Percentiles rank a stretch among this genome's conserved stretches.
These are phyloP conservation scores for Hedychridium roseum DNA, from an alignment of 2,888 invertebrate genomes.

Conservation along the genomic window DNA sequence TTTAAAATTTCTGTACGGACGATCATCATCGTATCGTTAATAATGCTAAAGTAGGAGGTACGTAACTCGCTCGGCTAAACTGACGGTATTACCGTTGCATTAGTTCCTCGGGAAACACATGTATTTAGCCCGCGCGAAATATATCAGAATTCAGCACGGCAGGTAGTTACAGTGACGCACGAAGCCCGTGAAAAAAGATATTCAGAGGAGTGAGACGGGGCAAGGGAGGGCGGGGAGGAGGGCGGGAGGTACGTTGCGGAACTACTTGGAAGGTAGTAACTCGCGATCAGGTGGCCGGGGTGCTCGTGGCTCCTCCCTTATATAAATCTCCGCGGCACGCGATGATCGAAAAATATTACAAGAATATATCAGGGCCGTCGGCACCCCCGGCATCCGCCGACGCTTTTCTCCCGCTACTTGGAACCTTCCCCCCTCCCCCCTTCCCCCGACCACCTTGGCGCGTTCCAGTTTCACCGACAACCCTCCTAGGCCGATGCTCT, in stretches of 20 bases:
- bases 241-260: not conserved
- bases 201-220: too few species aligned
- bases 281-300: constrained; percentile 59
- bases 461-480: constrained; percentile 14
- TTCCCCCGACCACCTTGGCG: constrained; percentile 15
- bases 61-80: too few species aligned
- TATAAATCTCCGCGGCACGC: constrained; percentile 63
- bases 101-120: too few species aligned
- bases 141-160: too few species aligned
- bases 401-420: constrained; percentile 24
- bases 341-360: constrained; percentile 65
- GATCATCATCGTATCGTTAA: too few species aligned
- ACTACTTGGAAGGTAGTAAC: constrained; percentile 46
- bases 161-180: too few species aligned
- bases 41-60: too few species aligned
- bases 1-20: too few species aligned
- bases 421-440: constrained; percentile 20
- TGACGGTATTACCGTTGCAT: too few species aligned
- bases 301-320: constrained; percentile 37
- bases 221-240: not conserved
- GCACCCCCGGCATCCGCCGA: constrained; percentile 39
- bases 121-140: too few species aligned
- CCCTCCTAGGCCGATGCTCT: constrained; percentile 16
- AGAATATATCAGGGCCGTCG: constrained; percentile 63
- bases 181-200: too few species aligned